Evolutionary conservation across 1,140 invertebrate species (phyloP), one percentile per base, ranked within the genome.

Genomic region (Tribolium madens): DNA sequence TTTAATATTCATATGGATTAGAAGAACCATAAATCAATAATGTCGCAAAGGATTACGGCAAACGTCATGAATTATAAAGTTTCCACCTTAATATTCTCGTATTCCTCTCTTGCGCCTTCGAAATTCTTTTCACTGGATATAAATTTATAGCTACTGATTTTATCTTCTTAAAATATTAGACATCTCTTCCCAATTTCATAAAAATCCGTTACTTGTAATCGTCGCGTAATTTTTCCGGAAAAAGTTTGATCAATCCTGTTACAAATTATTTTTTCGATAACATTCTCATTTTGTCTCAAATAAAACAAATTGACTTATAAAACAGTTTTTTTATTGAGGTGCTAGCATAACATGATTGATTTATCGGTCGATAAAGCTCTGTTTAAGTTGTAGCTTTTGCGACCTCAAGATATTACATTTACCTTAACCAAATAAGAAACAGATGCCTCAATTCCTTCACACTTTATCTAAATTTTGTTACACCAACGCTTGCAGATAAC

Each of bases 81-180:
- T 72, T 72, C 70, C 50, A 72, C 50, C 70, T 48, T 33, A 72
- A 72, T 50, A 72, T 71, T 71, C 68, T 36, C 68, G 42, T 50
- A 71, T 71, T 48, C 57, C 21, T 64, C 68, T 71, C 68, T 47
- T 71, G 68, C 47, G 18, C 42, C 70, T 72, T 72, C 70, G 21
- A 72, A 72, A 72, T 48, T 72, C 70, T 72, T 72, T 72, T 72
- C 70, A 72, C 70, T 72, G 50, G 70, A 72, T 72, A 72, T 52
- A 72, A 72, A 72, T 72, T 72, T 72, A 72, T 72, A 72, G 70
- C 70, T 72, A 72, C 46, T 72, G 70, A 72, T 72, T 72, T 72
- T 52, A 72, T 72, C 70, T 72, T 50, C 12, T 12, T 72, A 72
- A 72, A 72, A 72, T 72, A 72, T 72, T 72, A 52, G 70, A 50